Percentiles rank a stretch among this genome's conserved stretches.
Conservation (phyloP, 2,113 vertebrate genomes). For the Pardalotus punctatus region DNA sequence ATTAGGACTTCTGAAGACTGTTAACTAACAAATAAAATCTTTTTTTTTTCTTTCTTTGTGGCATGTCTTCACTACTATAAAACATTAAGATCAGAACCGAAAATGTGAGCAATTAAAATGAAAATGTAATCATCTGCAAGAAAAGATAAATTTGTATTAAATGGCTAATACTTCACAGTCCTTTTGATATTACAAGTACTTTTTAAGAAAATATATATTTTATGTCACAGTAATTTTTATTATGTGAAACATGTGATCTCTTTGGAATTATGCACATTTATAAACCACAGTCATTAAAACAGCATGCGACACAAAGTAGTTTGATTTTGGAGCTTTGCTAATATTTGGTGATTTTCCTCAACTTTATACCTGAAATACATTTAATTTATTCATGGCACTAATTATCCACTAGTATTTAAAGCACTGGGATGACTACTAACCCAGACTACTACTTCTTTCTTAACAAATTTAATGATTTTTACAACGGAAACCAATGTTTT, state of each 20-base stretch:
- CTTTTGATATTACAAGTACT: constrained; percentile 74
- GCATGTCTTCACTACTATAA: constrained; percentile 59
- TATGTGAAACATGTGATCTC: constrained; percentile 58
- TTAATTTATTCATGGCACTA: not conserved
- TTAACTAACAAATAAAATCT: constrained; percentile 68
- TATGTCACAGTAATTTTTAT: constrained; percentile 66
- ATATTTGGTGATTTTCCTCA: not conserved
- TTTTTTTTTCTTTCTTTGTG: constrained; percentile 36
- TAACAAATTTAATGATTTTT: constrained; percentile 52
- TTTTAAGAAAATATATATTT: constrained; percentile 66
- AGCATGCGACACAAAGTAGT: not conserved
- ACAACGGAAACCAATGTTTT: constrained; percentile 4
- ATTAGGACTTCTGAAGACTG: constrained; percentile 71
- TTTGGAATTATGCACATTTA: constrained; percentile 51
- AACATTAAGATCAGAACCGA: constrained; percentile 68
- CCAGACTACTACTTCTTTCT: not conserved
- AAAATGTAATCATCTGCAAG: constrained; percentile 69
- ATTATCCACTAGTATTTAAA: constrained; percentile 11
- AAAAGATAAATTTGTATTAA: constrained; percentile 72
- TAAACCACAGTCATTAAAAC: constrained; percentile 42
- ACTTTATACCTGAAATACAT: constrained; percentile 39
- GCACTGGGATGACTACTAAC: not conserved
- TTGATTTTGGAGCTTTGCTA: constrained; percentile 25
- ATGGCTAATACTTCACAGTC: constrained; percentile 68
- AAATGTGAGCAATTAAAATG: constrained; percentile 74